Percentiles rank a stretch among this genome's conserved stretches.
These are phyloP conservation scores for Ceyx melanurus DNA, from an alignment of 2,113 vertebrate genomes.

Conservation along the genomic window DNA sequence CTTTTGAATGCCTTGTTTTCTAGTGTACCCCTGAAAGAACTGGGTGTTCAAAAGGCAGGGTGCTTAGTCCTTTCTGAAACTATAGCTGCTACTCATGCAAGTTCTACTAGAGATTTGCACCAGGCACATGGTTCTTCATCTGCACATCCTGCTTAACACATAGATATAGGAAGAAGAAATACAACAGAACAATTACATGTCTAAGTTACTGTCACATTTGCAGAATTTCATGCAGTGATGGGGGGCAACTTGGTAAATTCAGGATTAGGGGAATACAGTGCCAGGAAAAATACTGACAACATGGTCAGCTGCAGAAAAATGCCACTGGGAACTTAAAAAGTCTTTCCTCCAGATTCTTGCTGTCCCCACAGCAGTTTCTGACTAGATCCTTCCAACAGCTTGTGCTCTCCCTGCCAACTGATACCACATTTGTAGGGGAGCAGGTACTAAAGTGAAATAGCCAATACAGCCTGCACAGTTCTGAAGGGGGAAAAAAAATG, in stretches of 20 bases:
- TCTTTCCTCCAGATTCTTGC: neutral
- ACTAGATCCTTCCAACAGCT: neutral
- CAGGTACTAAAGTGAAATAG: neutral
- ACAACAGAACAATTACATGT: neutral
- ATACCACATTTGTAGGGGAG: neutral
- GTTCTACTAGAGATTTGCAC: neutral
- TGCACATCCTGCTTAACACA: neutral
- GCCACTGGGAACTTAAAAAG: neutral
- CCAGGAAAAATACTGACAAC: neutral
- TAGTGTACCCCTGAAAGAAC: neutral
- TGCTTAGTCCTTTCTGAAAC: neutral
- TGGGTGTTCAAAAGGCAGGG: neutral
- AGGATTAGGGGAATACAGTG: neutral
- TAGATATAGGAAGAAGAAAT: neutral
- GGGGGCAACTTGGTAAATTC: neutral
- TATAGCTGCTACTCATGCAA: accelerated
- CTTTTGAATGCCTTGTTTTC: neutral
- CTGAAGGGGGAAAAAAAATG: neutral
- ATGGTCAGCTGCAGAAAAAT: neutral
- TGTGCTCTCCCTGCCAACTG: neutral
- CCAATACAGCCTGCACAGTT: neutral
- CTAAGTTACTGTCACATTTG: neutral
- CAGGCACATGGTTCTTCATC: neutral
- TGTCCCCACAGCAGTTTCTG: neutral
- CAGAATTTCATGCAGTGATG: neutral